Evolutionary conservation across 2,113 vertebrate genomes (phyloP).

Genomic region (Dromiciops gliroides): DNA sequence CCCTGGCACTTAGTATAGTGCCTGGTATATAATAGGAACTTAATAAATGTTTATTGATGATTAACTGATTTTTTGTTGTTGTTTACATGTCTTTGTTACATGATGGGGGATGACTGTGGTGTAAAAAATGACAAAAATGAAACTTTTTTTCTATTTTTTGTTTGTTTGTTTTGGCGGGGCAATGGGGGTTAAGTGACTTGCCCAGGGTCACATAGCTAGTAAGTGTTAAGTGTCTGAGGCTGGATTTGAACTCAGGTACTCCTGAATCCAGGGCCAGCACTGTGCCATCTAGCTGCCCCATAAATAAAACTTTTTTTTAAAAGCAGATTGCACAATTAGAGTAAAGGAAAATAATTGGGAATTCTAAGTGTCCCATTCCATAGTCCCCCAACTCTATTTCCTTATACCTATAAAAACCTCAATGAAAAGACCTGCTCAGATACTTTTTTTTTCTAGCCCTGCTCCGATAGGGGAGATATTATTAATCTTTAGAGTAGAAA

Average conservation of each 20-base stretch:
- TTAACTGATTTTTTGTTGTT: background rate
- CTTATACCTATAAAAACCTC: too few species aligned
- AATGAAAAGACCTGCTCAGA: background rate
- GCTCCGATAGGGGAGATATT: background rate
- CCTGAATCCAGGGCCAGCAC: too few species aligned
- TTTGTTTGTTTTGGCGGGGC: too few species aligned
- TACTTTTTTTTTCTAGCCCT: background rate
- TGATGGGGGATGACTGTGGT: background rate
- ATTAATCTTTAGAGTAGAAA: background rate
- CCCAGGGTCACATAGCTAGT: too few species aligned
- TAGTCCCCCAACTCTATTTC: background rate
- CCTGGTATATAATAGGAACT: too few species aligned
- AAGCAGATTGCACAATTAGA: background rate
- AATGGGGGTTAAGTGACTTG: too few species aligned
- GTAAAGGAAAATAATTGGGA: background rate
- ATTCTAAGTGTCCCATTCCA: background rate
- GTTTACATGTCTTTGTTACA: background rate
- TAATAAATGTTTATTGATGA: background rate
- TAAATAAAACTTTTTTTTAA: too few species aligned
- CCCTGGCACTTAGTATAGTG: background rate
- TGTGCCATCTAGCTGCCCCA: too few species aligned
- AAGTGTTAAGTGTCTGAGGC: too few species aligned
- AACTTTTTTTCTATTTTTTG: too few species aligned
- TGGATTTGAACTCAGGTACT: too few species aligned
- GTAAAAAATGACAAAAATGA: background rate